Evolutionary conservation across 2,888 invertebrate species (phyloP).

Genomic region (Altica lythri): DNA sequence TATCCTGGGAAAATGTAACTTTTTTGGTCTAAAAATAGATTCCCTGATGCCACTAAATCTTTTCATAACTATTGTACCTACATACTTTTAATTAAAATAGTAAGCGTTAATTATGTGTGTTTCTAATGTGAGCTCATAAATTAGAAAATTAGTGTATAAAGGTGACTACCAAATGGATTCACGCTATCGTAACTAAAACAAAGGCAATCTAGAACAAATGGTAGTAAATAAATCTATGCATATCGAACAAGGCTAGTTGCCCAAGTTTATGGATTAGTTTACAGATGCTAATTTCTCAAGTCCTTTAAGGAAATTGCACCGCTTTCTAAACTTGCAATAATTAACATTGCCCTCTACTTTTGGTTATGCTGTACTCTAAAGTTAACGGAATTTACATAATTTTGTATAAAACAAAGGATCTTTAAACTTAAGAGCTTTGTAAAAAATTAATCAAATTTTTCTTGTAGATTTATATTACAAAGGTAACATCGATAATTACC

Average conservation of each 20-base stretch:
- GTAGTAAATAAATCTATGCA: slow-evolving; percentile 1
- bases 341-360: slow-evolving; percentile 1
- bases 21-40: too few relatives aligned
- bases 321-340: not conserved
- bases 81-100: too few relatives aligned
- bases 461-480: too few relatives aligned
- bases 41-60: too few relatives aligned
- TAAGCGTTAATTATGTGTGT: too few relatives aligned
- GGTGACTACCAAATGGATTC: too few relatives aligned
- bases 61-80: too few relatives aligned
- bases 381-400: not conserved
- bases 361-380: not conserved
- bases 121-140: too few relatives aligned
- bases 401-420: not conserved
- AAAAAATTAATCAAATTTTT: slow-evolving; percentile 1
- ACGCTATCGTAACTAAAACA: too few relatives aligned
- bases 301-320: slow-evolving; percentile 8
- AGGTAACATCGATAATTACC: too few relatives aligned
- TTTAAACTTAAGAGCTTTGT: not conserved
- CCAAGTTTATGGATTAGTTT: slow-evolving; percentile 4
- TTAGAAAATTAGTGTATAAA: too few relatives aligned
- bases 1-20: too few relatives aligned
- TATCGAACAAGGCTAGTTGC: not conserved
- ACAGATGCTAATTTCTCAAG: slow-evolving; percentile 7
- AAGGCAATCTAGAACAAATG: not conserved